Evolutionary conservation across 1,140 invertebrate species (phyloP).

Genomic region (Drosophila guanche): DNA sequence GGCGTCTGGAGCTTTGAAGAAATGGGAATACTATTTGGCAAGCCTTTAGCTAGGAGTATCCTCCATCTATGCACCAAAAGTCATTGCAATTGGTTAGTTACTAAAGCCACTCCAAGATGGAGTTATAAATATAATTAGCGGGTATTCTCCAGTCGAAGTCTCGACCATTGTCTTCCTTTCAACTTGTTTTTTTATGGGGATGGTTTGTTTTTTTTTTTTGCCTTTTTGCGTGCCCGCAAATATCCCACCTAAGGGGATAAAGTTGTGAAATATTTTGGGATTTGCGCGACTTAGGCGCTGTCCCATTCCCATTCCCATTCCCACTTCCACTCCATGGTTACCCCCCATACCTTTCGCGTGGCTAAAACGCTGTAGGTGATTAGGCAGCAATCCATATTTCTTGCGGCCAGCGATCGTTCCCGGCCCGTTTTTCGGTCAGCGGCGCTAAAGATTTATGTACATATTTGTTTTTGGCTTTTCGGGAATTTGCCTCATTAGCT

Average conservation of each 20-base stretch:
- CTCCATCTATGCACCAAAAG: too few relatives aligned
- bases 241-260: conserved; percentile 81
- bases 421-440: conserved; percentile 30
- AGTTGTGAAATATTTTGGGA: conserved; percentile 81
- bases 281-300: conserved; percentile 73
- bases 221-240: conserved; percentile 49
- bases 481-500: conserved; percentile 68
- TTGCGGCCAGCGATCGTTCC: conserved; percentile 48
- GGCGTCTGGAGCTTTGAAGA: too few relatives aligned
- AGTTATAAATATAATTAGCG: too few relatives aligned
- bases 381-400: conserved; percentile 76
- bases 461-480: conserved; percentile 61
- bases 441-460: conserved; percentile 72
- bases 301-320: conserved; percentile 10
- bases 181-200: conserved; percentile 14
- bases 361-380: conserved; percentile 58
- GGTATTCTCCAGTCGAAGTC: too few relatives aligned
- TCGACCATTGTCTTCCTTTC: conserved; percentile 16
- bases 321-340: not conserved
- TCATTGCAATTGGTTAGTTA: too few relatives aligned
- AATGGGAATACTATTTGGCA: too few relatives aligned
- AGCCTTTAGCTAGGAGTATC: too few relatives aligned
- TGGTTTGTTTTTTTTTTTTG: conserved; percentile 22
- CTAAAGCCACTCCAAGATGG: too few relatives aligned
- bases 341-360: conserved; percentile 3